Base-by-base conservation (phyloP, 1,140 invertebrate species). In the Magallana gigas region DNA sequence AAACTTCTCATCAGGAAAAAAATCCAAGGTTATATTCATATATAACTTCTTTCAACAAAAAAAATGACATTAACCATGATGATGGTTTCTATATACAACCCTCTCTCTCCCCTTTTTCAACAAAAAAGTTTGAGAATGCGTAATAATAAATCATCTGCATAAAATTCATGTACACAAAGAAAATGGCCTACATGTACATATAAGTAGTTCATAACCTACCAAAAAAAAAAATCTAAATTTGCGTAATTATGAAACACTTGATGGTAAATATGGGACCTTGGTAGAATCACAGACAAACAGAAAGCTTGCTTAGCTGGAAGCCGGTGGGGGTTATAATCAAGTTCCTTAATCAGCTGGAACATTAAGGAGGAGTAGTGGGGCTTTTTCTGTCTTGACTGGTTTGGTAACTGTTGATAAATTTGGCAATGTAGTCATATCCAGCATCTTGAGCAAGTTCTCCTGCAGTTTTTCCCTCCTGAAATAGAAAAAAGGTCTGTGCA, bases 341-440 rank as follows among this genome's bases (percentile, higher is more conserved):
- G 36, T 48, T 48, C 36, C 36, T 48, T 76, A 29, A 12, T 76
- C 23, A 29, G 8, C 36, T 76, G 68, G 68, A 18, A 57, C 81
- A 83, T 83, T 56, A 83, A 23, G 81, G 83, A 18, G 83, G 58
- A 16, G 57, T 62, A 18, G 83, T 84, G 23, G 83, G 83, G 56
- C 83, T 88, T 57, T 81, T 76, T 23, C 84, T 85, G 58, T 88
- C 87, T 29, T 83, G 68, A 82, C 89, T 90, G 6, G 82, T 76
- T 60, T 86, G 85, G 68, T 88, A 91, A 82, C 88, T 89, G 76
- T 93, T 92, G 81, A 94, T 92, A 85, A 91, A 93, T 57, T 93
- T 91, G n/a, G 92, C 91, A 86, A 94, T 93, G 84, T 92, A 92
- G 71, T 94, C 94, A 90, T 93, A 94, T 8, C 94, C 94, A 36